phyloP scores from a whole-genome alignment of 35 echinoderm and acorn worm genomes.

The Stichopus chloronotus region DNA sequence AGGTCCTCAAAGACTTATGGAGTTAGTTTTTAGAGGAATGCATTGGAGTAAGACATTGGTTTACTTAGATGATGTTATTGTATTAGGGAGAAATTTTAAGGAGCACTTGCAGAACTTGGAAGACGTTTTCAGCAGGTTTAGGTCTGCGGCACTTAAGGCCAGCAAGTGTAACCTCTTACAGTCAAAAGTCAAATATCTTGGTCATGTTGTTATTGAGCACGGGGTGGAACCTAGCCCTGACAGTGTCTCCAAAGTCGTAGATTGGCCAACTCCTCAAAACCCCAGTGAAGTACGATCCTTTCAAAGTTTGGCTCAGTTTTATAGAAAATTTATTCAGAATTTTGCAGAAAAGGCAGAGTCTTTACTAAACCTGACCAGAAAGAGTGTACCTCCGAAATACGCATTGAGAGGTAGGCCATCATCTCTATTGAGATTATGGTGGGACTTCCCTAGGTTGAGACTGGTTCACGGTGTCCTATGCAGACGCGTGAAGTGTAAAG shows the following conservation, averaged over 20 bases:
- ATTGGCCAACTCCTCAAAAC: constrained; percentile 59
- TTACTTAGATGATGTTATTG: no score
- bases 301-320: constrained; percentile 62
- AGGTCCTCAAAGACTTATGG: no score
- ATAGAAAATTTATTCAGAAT: no score
- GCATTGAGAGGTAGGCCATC: constrained; percentile 18
- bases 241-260: no score
- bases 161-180: constrained; percentile 42
- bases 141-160: constrained; percentile 47
- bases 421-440: no score
- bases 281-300: constrained; percentile 46
- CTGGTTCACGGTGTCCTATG: no score
- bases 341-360: constrained; percentile 47
- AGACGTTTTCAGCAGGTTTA: constrained; percentile 50
- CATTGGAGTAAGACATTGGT: no score
- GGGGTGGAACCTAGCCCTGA: constrained; percentile 49
- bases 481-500: no score
- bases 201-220: constrained; percentile 53
- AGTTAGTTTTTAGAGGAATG: no score
- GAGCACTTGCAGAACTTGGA: constrained; percentile 43
- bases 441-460: no score
- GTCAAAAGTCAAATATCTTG: no score
- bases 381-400: constrained; percentile 30
- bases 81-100: constrained; percentile 65
- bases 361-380: constrained; percentile 35